Percentiles rank a stretch among this genome's conserved stretches.
phyloP scores from a whole-genome alignment of 2,113 vertebrate species.

The Columba livia region DNA sequence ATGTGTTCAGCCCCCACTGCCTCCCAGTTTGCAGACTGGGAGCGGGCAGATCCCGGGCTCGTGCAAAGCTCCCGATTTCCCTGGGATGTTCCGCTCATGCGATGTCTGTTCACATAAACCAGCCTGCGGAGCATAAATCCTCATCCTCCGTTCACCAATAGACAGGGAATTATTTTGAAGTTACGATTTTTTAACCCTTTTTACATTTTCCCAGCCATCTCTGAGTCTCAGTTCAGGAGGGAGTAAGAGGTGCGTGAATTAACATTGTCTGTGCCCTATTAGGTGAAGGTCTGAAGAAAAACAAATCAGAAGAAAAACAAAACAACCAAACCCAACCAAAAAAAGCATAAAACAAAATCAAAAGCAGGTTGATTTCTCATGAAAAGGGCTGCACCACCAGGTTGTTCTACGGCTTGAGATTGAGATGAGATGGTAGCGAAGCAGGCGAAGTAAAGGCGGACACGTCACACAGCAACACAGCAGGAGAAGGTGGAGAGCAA shows the following conservation, averaged over 20 bases:
- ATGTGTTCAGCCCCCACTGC: neutral
- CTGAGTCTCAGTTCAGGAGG: slow-evolving; percentile 53
- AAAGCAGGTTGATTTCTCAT: slow-evolving; percentile 81
- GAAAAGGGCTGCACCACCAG: slow-evolving; percentile 77
- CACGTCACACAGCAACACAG: slow-evolving; percentile 86
- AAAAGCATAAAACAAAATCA: slow-evolving; percentile 50
- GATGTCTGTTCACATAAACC: neutral
- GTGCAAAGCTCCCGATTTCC: rapidly evolving
- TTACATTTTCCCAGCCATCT: slow-evolving; percentile 32
- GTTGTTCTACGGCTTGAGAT: slow-evolving; percentile 82
- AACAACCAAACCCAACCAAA: neutral
- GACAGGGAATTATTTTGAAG: neutral
- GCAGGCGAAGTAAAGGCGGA: slow-evolving; percentile 86
- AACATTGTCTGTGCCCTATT: slow-evolving; percentile 65
- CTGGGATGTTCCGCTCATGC: neutral
- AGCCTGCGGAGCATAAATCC: neutral
- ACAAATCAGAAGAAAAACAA: slow-evolving; percentile 54
- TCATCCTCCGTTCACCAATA: neutral
- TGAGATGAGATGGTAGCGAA: slow-evolving; percentile 97
- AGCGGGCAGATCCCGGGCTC: rapidly evolving
- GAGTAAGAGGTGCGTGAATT: slow-evolving; percentile 59
- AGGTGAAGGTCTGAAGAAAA: slow-evolving; percentile 55
- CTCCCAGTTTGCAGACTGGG: neutral
- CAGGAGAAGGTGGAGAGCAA: slow-evolving; percentile 88
- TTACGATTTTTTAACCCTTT: neutral